These are phyloP conservation scores for Chymomyza costata DNA, from an alignment of 1,140 invertebrate genomes.

Conservation along the genomic window DNA sequence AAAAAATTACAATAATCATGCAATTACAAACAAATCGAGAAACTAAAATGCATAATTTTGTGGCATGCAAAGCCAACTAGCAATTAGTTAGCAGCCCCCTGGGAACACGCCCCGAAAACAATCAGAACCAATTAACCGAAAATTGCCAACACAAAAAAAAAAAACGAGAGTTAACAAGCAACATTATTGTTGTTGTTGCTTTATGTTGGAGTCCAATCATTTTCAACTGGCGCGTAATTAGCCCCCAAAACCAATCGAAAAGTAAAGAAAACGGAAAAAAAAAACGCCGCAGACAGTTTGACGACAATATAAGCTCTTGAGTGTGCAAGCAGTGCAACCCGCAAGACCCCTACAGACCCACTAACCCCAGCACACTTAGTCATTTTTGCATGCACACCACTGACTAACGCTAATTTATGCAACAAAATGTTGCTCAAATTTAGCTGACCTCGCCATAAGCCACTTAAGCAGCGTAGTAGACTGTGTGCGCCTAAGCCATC, in stretches of 20 bases:
- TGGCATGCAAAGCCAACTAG: constrained; percentile 1
- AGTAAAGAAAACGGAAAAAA: background rate
- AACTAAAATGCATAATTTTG: constrained; percentile 35
- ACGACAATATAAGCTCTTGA: constrained; percentile 42
- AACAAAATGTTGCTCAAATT: constrained; percentile 19
- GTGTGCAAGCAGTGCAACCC: no score
- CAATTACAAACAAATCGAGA: constrained; percentile 18
- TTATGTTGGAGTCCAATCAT: constrained; percentile 16
- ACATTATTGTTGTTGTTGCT: constrained; percentile 32
- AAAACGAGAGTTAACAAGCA: constrained; percentile 10
- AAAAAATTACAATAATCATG: constrained; percentile 13
- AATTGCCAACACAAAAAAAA: constrained; percentile 53
- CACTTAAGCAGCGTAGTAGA: no score
- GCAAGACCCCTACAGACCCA: no score
- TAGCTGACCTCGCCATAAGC: constrained; percentile 44
- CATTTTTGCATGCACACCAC: constrained; percentile 51
- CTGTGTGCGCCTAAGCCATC: no score
- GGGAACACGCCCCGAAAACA: constrained; percentile 62
- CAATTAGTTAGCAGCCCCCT: constrained; percentile 18
- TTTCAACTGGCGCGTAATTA: background rate
- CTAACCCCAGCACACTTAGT: constrained; percentile 37
- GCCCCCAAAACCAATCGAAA: constrained; percentile 40
- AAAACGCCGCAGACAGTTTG: constrained; percentile 55
- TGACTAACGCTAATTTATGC: constrained; percentile 54
- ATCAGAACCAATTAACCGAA: constrained; percentile 72